Conservation (phyloP, 1,140 invertebrate species). For the Adelges cooleyi region DNA sequence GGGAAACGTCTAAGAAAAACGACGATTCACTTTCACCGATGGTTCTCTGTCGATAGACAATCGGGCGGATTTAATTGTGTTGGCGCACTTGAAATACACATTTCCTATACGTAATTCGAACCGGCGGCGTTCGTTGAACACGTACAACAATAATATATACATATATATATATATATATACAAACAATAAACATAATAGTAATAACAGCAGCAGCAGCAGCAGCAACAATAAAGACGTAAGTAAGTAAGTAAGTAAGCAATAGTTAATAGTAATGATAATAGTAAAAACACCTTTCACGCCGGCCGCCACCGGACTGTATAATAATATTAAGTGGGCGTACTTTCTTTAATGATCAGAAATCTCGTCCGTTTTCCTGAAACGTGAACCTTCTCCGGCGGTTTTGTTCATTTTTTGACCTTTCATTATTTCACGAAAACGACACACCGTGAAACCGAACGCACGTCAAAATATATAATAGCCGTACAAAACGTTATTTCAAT, state of each 20-base stretch:
- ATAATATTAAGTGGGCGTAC: background rate
- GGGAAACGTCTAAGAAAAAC: background rate
- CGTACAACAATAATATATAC: no score
- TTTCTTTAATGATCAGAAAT: background rate
- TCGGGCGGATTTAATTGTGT: conserved; percentile 6
- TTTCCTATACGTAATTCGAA: background rate
- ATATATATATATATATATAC: no score
- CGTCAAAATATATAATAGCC: no score
- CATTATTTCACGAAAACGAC: no score
- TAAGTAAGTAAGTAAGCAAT: background rate
- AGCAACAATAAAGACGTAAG: background rate
- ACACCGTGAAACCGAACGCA: no score
- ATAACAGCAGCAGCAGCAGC: background rate
- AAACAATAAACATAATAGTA: background rate
- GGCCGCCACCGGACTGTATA: background rate
- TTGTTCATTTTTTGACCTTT: no score
- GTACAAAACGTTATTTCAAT: no score
- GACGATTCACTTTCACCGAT: conserved; percentile 11
- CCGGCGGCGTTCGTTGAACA: background rate
- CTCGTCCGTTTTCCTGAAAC: no score
- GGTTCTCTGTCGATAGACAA: conserved; percentile 9
- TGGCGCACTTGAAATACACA: background rate
- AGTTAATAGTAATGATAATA: background rate
- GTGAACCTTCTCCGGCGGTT: no score
- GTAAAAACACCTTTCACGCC: background rate